phyloP scores from a whole-genome alignment of 2,113 vertebrate genomes.

The Hystrix cristata region DNA sequence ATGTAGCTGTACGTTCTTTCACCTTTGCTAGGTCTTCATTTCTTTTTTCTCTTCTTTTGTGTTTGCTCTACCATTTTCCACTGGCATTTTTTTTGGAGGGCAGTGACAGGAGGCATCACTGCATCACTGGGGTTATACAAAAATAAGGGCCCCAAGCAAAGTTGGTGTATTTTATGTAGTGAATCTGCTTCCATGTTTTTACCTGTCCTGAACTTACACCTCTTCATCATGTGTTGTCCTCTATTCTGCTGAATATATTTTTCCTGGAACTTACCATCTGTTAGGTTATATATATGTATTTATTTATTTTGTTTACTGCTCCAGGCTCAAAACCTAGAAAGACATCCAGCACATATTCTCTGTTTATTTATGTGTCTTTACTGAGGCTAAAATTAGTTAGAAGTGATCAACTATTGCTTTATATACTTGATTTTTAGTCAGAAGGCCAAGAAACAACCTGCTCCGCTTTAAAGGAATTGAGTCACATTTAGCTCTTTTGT shows the following conservation, averaged over 20 bases:
- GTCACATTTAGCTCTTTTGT: not conserved
- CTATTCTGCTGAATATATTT: not conserved
- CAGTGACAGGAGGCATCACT: not conserved
- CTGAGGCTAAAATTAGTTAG: not conserved
- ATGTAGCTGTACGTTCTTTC: not conserved
- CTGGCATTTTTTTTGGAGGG: not conserved
- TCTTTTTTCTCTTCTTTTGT: not conserved
- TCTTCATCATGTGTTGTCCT: not conserved
- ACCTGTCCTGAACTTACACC: not conserved
- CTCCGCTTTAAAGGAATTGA: slow-evolving; percentile 28
- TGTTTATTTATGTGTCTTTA: not conserved
- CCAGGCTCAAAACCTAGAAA: not conserved
- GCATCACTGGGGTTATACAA: not conserved
- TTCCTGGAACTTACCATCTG: not conserved
- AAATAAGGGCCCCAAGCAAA: not conserved
- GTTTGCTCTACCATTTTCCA: not conserved
- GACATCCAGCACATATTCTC: not conserved
- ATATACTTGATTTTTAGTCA: not conserved
- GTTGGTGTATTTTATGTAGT: not conserved
- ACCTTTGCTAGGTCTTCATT: not conserved
- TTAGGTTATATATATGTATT: not conserved
- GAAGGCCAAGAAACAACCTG: not conserved
- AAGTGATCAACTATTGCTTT: not conserved
- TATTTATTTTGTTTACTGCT: slow-evolving; percentile 3
- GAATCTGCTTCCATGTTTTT: not conserved